Base-by-base conservation (phyloP, 2,888 invertebrate species). In the Monoplex corrugatus region DNA sequence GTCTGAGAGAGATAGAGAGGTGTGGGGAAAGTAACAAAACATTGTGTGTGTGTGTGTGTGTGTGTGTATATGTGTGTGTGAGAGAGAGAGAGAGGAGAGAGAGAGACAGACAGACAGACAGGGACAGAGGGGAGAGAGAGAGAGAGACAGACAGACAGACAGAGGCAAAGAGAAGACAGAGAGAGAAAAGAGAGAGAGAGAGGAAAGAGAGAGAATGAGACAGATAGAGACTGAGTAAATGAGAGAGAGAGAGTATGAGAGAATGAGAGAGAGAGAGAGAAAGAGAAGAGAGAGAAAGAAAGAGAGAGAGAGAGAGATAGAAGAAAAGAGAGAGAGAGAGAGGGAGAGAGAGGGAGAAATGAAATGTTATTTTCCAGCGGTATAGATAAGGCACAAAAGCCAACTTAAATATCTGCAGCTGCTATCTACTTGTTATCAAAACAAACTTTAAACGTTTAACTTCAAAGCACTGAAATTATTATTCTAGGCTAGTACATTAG, bases 171-270 rank as follows among this genome's bases (percentile, higher is more conserved):
- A 28, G 28, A 28, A 16, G 50, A 16, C 50, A 50, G 16, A 50
- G 50, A 50, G 28, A 28, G 28, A 28, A 87, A 44, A 32, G 72
- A 45, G n/a, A 87, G 75, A 32, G 72, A 43, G 43, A 75, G 68
- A 40, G 44, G 38, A 32, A 86, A 38, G n/a, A 85, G 63, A 38
- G 32, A 32, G 13, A 63, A 63, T 38, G 43, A 43, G 32, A 86
- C 57, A 32, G 63, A 63, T 38, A 86, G 86, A 57, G 63, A n/a
- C n/a, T n/a, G n/a, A n/a, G 68, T 32, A 57, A 63, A 35, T 63
- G 86, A 68, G 63, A 63, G 38, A 86, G 86, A 68, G 63, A 63
- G 38, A 86, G 86, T 28, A 72, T 44, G 43, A 87, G 87, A 40
- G 72, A 40, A 23, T 72, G 72, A 40, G 40, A 40, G 28, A 68